Evolutionary conservation across 2,797 vertebrate genomes (phyloP).

Genomic region (Acanthis flammea): DNA sequence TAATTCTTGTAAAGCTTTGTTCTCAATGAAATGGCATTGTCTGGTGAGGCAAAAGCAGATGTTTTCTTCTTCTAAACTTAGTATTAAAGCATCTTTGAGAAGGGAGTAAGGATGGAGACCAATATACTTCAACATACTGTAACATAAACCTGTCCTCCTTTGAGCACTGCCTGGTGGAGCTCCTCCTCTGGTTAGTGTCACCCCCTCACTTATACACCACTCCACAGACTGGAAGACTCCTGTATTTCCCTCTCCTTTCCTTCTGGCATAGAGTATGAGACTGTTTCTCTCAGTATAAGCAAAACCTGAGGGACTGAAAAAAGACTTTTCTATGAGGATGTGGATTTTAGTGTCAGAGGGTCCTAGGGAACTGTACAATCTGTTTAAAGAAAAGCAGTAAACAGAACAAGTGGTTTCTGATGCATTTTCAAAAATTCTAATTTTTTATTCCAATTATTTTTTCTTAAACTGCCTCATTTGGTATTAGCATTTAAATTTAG

Average conservation of each 20-base stretch:
- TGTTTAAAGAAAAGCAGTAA: background rate
- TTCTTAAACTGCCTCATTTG: background rate
- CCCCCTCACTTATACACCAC: background rate
- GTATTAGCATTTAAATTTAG: background rate
- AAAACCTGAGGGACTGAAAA: background rate
- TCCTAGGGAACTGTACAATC: background rate
- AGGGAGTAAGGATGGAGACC: background rate
- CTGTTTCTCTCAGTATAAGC: background rate
- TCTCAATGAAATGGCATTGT: background rate
- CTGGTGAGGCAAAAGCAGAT: background rate
- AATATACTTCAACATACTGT: background rate
- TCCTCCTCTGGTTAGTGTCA: background rate
- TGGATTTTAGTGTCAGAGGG: background rate
- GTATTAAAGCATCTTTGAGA: background rate
- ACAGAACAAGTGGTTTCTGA: background rate
- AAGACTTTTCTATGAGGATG: background rate
- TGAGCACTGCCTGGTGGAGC: background rate
- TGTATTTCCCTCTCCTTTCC: background rate
- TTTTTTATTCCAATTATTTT: background rate
- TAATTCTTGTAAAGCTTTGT: background rate
- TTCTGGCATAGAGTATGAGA: background rate
- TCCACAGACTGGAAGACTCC: background rate
- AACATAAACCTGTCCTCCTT: background rate
- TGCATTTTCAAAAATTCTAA: background rate
- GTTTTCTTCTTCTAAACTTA: background rate